Conservation (phyloP, 2,888 invertebrate genomes). For the Aethes cnicana region DNA sequence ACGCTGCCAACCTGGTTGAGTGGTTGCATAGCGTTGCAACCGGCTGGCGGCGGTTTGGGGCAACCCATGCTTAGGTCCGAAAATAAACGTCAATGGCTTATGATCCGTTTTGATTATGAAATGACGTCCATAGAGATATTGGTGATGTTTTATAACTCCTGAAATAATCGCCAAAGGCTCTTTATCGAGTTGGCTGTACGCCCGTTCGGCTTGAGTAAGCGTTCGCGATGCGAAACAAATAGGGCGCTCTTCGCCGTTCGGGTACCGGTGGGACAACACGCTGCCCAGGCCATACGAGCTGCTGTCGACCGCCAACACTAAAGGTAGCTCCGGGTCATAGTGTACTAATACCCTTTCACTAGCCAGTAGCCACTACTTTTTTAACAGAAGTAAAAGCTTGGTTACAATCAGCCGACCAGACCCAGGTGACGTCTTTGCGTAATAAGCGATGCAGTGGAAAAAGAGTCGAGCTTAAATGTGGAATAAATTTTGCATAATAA, state of each 20-base stretch:
- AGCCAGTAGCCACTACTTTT: not conserved
- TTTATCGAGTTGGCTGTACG: conserved; percentile 2
- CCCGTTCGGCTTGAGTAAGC: not conserved
- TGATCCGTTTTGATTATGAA: conserved; percentile 11
- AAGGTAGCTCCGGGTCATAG: not conserved
- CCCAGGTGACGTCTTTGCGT: not conserved
- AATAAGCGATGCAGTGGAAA: not conserved
- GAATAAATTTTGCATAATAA: conserved; percentile 12
- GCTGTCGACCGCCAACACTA: conserved; percentile 1
- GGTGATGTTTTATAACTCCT: conserved; percentile 5
- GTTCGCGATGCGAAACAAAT: conserved; percentile 4
- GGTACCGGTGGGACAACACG: conserved; percentile 3
- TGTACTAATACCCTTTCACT: not conserved
- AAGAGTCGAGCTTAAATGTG: conserved; percentile 1
- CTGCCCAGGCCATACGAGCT: conserved; percentile 1
- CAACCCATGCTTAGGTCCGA: conserved; percentile 1
- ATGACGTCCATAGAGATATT: conserved; percentile 7
- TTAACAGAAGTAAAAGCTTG: not conserved
- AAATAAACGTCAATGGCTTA: not conserved
- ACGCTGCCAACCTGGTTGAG: not conserved
- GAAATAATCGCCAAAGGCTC: not conserved
- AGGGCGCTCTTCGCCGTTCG: not conserved
- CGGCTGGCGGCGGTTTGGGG: conserved; percentile 12
- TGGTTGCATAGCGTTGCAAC: not conserved
- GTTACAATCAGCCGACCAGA: not conserved